Base-by-base conservation (phyloP, 2,113 vertebrate species). In the Perognathus longimembris region DNA sequence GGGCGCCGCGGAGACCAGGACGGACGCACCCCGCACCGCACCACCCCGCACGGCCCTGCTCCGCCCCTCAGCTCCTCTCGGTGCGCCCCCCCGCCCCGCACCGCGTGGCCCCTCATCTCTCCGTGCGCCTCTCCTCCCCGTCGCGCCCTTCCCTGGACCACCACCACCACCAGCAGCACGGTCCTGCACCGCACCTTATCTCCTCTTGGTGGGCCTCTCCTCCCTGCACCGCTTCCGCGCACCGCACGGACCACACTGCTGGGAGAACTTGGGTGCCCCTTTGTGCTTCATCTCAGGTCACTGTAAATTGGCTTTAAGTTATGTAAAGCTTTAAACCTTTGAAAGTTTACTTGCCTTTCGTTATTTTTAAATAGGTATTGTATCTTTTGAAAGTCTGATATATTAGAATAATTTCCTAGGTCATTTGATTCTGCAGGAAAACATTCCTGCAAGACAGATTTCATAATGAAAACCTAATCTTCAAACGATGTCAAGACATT, bases 391-490 rank as follows among this genome's bases (percentile, higher is more conserved):
- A 38, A 30, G 76, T 89, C 14, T 20, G 7, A 61, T 34, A 26
- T 40, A 50, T 28, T 66, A 70, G 42, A 78, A 45, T 69, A 74
- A 50, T 30, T 78, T 78, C 24, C 88, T 74, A 36, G 64, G 34
- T 15, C 26, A 20, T 59, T 54, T 75, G 54, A 59, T 79, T 93
- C 20, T 64, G 21, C 30, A 38, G 21, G 69, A 18, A 73, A 79
- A 89, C 54, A 61, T 90, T 95, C 84, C 71, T 84, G 38, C 61
- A 66, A 54, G 32, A 32, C 64, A 45, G 42, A 15, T 42, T 79
- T 85, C 0, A 6, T 45, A 71, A 50, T 61, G 59, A 95, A 18
- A 61, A 15, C 15, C 26, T 69, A 7, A 76, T 84, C n/a, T 54
- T 59, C 8, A 92, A 54, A 78, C 28, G 26, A 9, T 59, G 70